Conservation (phyloP, 1,140 invertebrate species). For the Penaeus chinensis region DNA sequence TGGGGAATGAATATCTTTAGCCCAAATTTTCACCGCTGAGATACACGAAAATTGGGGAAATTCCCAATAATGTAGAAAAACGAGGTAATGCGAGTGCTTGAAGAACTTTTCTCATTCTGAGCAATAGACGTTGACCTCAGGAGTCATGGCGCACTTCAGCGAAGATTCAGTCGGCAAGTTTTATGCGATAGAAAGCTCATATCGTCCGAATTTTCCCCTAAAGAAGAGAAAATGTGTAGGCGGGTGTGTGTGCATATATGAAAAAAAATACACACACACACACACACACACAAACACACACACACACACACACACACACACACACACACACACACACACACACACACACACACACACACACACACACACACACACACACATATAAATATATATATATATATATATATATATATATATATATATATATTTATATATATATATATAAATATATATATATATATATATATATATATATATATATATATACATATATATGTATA, state of each 20-base stretch:
- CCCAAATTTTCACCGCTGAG: too few species aligned
- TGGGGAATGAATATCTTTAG: too few species aligned
- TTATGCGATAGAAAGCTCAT: too few species aligned
- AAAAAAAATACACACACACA: neutral
- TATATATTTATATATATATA: neutral
- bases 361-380: neutral
- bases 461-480: neutral
- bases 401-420: conserved; percentile 2
- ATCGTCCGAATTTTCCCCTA: too few species aligned
- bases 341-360: neutral
- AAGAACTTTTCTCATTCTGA: too few species aligned
- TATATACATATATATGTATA: neutral
- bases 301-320: too few species aligned
- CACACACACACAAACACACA: neutral
- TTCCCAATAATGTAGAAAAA: too few species aligned
- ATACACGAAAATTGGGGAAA: too few species aligned
- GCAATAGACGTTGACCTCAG: too few species aligned
- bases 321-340: neutral
- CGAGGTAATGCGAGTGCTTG: too few species aligned
- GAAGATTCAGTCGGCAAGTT: too few species aligned
- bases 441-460: neutral
- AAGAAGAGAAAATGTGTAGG: neutral
- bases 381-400: conserved; percentile 9
- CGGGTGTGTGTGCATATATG: neutral
- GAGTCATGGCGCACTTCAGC: too few species aligned